phyloP scores from a whole-genome alignment of 2,888 invertebrate species.

The Subacronicta megacephala region DNA sequence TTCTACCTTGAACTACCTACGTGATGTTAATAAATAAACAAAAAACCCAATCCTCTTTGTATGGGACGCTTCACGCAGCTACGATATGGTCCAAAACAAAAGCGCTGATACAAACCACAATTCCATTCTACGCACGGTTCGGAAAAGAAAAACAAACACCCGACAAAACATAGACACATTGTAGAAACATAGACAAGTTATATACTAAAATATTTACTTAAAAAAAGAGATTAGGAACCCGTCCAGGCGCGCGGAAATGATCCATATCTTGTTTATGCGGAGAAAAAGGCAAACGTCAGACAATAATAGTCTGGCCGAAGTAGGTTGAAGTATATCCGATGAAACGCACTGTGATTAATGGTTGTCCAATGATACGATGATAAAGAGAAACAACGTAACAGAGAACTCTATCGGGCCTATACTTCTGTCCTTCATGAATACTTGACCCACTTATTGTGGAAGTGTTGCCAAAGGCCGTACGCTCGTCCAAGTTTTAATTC shows the following conservation, averaged over 20 bases:
- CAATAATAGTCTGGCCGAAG: slow-evolving; percentile 64
- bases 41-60: slow-evolving; percentile 40
- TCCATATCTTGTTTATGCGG: slow-evolving; percentile 67
- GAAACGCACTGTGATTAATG: slow-evolving; percentile 77
- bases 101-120: slow-evolving; percentile 43
- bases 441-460: slow-evolving; percentile 82
- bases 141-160: slow-evolving; percentile 50
- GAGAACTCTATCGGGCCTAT: slow-evolving; percentile 63
- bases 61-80: slow-evolving; percentile 24
- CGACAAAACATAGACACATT: slow-evolving; percentile 48
- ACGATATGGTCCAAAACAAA: slow-evolving; percentile 42
- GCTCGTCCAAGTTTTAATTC: slow-evolving; percentile 70
- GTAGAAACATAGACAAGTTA: slow-evolving; percentile 46
- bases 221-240: slow-evolving; percentile 41
- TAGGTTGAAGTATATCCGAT: slow-evolving; percentile 70
- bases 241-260: slow-evolving; percentile 58
- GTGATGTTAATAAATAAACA: slow-evolving; percentile 35
- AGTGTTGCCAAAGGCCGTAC: slow-evolving; percentile 70
- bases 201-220: slow-evolving; percentile 35
- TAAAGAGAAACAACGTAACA: slow-evolving; percentile 76
- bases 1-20: not conserved
- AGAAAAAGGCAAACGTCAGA: slow-evolving; percentile 65
- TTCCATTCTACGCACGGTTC: slow-evolving; percentile 46
- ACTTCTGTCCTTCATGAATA: slow-evolving; percentile 77
- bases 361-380: slow-evolving; percentile 73